phyloP scores from a whole-genome alignment of 2,113 vertebrate species.

The Chauna torquata region DNA sequence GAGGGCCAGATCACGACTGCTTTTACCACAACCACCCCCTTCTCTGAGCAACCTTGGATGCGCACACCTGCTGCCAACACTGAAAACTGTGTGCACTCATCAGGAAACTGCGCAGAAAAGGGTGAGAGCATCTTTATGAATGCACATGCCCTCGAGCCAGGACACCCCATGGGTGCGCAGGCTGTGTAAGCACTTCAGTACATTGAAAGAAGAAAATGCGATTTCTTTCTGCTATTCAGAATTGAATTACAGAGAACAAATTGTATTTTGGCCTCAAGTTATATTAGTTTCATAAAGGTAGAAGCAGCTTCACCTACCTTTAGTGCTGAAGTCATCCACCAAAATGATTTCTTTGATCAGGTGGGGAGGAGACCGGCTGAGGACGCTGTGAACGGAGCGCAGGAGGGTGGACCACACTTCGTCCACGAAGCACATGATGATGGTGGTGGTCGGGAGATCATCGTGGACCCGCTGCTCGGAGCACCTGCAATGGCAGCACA shows the following conservation, averaged over 20 bases:
- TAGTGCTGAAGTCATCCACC: conserved; percentile 95
- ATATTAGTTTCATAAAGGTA: neutral
- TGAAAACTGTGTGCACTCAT: accelerated
- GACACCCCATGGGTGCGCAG: accelerated
- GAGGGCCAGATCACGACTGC: accelerated
- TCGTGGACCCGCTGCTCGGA: conserved; percentile 81
- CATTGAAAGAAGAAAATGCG: accelerated
- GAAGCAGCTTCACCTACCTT: conserved; percentile 75
- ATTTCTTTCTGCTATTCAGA: neutral
- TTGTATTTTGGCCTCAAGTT: neutral
- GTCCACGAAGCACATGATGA: conserved; percentile 98
- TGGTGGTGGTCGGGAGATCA: conserved; percentile 85
- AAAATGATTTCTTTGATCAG: conserved; percentile 91
- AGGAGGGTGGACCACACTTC: conserved; percentile 98
- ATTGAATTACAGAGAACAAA: conserved; percentile 4
- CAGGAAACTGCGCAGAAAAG: neutral
- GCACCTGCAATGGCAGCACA: conserved; percentile 78
- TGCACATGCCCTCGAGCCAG: accelerated
- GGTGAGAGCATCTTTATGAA: neutral
- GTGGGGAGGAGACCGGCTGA: conserved; percentile 88
- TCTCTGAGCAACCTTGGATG: neutral
- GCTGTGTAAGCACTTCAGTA: neutral
- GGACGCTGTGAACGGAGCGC: conserved; percentile 92
- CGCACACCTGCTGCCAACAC: accelerated
- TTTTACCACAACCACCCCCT: neutral